Conservation (phyloP, 1,140 invertebrate species). For the Dendroctonus ponderosae region DNA sequence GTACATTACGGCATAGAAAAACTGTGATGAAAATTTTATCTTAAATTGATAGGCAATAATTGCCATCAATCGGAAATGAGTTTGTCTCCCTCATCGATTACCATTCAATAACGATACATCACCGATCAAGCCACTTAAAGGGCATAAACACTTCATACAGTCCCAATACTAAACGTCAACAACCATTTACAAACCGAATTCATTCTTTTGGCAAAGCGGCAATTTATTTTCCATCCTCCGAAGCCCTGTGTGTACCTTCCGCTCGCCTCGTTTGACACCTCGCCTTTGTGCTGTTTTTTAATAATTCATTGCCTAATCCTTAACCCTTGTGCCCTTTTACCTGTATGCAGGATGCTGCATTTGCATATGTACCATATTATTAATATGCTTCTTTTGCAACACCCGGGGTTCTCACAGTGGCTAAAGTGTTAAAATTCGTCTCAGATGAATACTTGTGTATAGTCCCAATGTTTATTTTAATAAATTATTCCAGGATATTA, state of each 20-base stretch:
- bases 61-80: too few relatives aligned
- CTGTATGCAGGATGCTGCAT: constrained; percentile 10
- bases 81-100: neutral
- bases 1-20: too few relatives aligned
- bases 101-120: constrained; percentile 22
- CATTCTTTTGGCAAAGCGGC: constrained; percentile 29
- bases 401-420: constrained; percentile 26
- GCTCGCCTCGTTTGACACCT: constrained; percentile 23
- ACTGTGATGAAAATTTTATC: too few relatives aligned
- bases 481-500: constrained; percentile 23
- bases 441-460: constrained; percentile 32
- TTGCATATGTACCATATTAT: constrained; percentile 28
- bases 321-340: constrained; percentile 32
- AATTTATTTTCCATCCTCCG: constrained; percentile 30
- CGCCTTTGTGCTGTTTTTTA: constrained; percentile 23
- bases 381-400: constrained; percentile 13
- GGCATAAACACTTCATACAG: constrained; percentile 30
- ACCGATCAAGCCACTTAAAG: constrained; percentile 25
- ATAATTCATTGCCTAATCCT: constrained; percentile 33
- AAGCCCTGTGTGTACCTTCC: constrained; percentile 1
- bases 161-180: constrained; percentile 30
- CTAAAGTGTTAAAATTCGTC: constrained; percentile 34
- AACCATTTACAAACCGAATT: constrained; percentile 35
- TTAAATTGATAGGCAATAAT: too few relatives aligned
- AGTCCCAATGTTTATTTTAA: constrained; percentile 33